These are phyloP conservation scores for Noctua pronuba DNA, from an alignment of 2,888 invertebrate species.

Conservation along the genomic window DNA sequence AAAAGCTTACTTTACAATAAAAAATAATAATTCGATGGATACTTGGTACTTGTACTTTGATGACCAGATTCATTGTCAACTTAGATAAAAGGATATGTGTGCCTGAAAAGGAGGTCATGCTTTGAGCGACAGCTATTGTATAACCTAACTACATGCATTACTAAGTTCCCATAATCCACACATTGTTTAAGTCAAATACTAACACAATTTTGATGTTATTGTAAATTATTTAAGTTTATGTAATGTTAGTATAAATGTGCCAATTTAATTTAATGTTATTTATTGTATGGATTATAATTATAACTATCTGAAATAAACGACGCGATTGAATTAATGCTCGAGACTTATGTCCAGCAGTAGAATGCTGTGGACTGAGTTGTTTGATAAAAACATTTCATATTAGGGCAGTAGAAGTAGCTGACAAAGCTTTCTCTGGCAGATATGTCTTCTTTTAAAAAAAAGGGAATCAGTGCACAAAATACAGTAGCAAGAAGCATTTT, in stretches of 20 bases:
- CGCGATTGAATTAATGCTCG: not conserved
- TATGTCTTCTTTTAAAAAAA: not conserved
- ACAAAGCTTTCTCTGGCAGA: no score
- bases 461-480: not conserved
- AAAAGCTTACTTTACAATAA: conserved; percentile 42
- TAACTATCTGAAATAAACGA: no score
- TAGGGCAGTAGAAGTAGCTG: not conserved
- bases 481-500: not conserved
- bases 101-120: not conserved
- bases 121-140: not conserved
- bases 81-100: not conserved
- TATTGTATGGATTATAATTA: no score
- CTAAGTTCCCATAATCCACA: not conserved
- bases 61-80: conserved; percentile 1
- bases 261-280: no score
- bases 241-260: no score
- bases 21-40: conserved; percentile 61
- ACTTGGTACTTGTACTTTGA: conserved; percentile 30
- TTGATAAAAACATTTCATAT: not conserved
- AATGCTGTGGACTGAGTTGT: not conserved
- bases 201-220: no score
- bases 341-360: not conserved
- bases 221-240: no score
- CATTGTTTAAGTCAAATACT: no score
- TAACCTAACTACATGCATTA: not conserved